Percentiles rank a stretch among this genome's conserved stretches.
These are phyloP conservation scores for Brachirus orientalis DNA, from an alignment of 2,113 vertebrate genomes.

Conservation along the genomic window DNA sequence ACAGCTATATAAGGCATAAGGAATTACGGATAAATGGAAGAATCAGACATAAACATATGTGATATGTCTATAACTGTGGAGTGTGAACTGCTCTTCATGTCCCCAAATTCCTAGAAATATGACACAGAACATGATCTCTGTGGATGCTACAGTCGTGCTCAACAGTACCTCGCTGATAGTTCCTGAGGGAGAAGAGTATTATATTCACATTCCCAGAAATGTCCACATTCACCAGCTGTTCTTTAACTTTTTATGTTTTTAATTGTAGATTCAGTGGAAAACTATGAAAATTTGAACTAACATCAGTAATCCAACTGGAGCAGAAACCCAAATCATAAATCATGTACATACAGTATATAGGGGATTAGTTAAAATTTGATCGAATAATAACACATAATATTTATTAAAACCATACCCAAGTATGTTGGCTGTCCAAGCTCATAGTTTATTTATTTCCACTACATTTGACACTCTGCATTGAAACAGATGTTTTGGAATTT, in stretches of 20 bases:
- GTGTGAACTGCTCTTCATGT: background rate
- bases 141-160: background rate
- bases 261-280: background rate
- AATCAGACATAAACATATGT: background rate
- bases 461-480: slow-evolving; percentile 5
- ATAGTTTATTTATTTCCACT: background rate
- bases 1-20: too few species aligned
- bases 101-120: background rate
- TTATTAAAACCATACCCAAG: too few species aligned
- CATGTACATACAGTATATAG: too few species aligned
- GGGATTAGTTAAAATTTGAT: too few species aligned
- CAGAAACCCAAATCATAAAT: too few species aligned
- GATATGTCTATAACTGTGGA: background rate
- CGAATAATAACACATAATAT: too few species aligned
- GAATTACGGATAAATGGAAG: too few species aligned
- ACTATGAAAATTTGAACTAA: background rate
- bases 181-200: background rate
- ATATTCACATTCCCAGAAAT: slow-evolving; percentile 6
- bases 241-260: background rate
- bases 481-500: slow-evolving; percentile 78
- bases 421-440: too few species aligned
- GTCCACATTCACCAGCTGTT: background rate
- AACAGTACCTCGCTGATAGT: background rate
- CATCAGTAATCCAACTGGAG: background rate
- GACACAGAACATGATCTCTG: background rate